Evolutionary conservation across 2,888 invertebrate species (phyloP).

Genomic region (Pseudolycoriella hygida): DNA sequence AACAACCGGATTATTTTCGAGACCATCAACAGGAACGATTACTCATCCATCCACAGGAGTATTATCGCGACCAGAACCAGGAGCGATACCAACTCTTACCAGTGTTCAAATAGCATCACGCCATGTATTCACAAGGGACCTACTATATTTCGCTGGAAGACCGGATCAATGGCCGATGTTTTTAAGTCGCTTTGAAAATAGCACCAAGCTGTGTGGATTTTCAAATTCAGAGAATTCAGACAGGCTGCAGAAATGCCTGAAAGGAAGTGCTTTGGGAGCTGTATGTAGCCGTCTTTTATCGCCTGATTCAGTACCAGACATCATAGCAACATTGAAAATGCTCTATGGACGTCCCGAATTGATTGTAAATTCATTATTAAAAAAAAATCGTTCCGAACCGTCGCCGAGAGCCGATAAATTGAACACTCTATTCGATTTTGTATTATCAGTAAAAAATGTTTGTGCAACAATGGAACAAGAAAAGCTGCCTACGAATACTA

Average conservation of each 20-base stretch:
- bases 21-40: too few species aligned
- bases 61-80: too few species aligned
- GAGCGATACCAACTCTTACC: too few species aligned
- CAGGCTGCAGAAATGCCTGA: slow-evolving; percentile 2
- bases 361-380: not conserved
- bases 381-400: not conserved
- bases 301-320: not conserved
- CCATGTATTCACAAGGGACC: too few species aligned
- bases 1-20: too few species aligned
- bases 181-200: too few species aligned
- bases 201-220: too few species aligned
- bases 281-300: not conserved
- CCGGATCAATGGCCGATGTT: too few species aligned
- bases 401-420: not conserved
- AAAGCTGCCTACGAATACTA: not conserved
- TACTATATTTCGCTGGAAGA: too few species aligned
- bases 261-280: not conserved
- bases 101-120: too few species aligned
- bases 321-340: not conserved
- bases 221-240: too few species aligned
- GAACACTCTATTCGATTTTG: not conserved
- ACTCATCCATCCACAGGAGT: too few species aligned
- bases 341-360: slow-evolving; percentile 3
- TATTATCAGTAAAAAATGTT: not conserved
- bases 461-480: not conserved